Percentiles rank a stretch among this genome's conserved stretches.
Conservation (phyloP, 2,113 vertebrate species). For the Chionomys nivalis region DNA sequence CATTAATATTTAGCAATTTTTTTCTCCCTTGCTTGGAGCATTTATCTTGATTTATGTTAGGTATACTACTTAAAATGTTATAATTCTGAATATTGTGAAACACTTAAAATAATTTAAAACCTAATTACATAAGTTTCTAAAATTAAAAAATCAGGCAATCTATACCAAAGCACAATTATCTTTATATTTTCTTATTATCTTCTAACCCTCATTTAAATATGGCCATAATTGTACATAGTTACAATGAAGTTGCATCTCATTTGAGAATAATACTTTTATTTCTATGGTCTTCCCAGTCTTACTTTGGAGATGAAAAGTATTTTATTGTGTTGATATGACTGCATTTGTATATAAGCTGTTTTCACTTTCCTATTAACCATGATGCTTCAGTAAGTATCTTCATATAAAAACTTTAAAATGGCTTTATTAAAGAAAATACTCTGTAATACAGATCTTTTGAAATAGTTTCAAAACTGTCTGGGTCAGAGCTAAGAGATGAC, state of each 20-base stretch:
- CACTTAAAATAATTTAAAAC: conserved; percentile 7
- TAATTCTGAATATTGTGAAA: not conserved
- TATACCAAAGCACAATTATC: not conserved
- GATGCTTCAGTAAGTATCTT: not conserved
- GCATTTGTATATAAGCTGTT: not conserved
- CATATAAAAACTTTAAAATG: not conserved
- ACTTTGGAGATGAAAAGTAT: conserved; percentile 15
- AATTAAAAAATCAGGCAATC: conserved; percentile 43
- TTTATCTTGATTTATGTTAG: conserved; percentile 49
- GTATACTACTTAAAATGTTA: conserved; percentile 14
- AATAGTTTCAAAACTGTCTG: not conserved
- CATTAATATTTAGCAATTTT: conserved; percentile 42
- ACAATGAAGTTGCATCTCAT: not conserved
- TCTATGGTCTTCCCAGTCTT: not conserved
- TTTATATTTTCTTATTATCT: conserved; percentile 3
- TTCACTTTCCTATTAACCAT: conserved; percentile 11
- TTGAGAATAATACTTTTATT: not conserved
- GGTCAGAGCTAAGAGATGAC: not conserved
- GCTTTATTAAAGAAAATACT: conserved; percentile 1
- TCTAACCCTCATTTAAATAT: not conserved
- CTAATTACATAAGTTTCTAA: conserved; percentile 43
- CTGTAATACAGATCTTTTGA: not conserved
- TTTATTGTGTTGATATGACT: not conserved
- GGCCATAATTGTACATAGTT: not conserved
- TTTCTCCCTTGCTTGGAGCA: conserved; percentile 33